Percentiles rank a stretch among this genome's conserved stretches.
phyloP scores from a whole-genome alignment of 2,797 vertebrate species.

The Smutsia gigantea region DNA sequence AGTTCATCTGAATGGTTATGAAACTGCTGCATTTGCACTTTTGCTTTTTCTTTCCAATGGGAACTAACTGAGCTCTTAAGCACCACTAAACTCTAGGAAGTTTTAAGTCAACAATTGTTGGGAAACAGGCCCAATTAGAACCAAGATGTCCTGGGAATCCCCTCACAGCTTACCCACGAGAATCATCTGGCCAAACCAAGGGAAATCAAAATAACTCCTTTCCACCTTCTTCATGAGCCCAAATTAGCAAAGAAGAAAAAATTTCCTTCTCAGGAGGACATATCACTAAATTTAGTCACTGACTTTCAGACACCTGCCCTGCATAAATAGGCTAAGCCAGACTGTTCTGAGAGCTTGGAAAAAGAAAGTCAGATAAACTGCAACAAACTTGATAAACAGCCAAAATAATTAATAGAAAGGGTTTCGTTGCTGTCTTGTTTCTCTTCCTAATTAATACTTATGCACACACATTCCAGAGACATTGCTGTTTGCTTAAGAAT shows the following conservation, averaged over 20 bases:
- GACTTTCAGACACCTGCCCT: background rate
- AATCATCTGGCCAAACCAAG: slow-evolving; percentile 24
- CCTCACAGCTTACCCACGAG: slow-evolving; percentile 11
- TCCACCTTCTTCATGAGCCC: background rate
- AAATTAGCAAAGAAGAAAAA: slow-evolving; percentile 24
- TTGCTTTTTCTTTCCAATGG: background rate
- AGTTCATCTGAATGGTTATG: background rate
- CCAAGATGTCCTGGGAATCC: slow-evolving; percentile 50
- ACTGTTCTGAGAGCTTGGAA: slow-evolving; percentile 43
- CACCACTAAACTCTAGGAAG: background rate
- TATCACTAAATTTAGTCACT: slow-evolving; percentile 15
- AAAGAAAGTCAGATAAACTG: slow-evolving; percentile 56
- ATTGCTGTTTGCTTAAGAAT: slow-evolving; percentile 74
- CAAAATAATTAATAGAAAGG: slow-evolving; percentile 79
- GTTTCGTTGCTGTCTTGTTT: slow-evolving; percentile 75
- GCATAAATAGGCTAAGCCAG: slow-evolving; percentile 64
- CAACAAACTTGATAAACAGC: slow-evolving; percentile 69
- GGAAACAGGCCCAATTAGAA: background rate
- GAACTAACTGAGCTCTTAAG: background rate
- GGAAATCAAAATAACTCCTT: slow-evolving; percentile 19
- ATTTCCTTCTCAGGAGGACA: background rate
- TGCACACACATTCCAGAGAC: slow-evolving; percentile 63
- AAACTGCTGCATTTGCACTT: background rate
- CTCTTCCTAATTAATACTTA: slow-evolving; percentile 83
- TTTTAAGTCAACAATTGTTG: background rate